These are phyloP conservation scores for Oryctolagus cuniculus DNA, from an alignment of 2,113 vertebrate species.

Conservation along the genomic window mOryCun1.1 NC_091445.1:72785501-72786000, in stretches of 20 bases:
- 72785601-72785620: no score
- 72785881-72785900: not conserved
- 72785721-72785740: constrained; percentile 90
- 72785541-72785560: no score
- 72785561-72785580: no score
- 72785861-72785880: not conserved
- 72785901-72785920: not conserved
- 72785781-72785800: not conserved
- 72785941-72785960: not conserved
- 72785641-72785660: no score
- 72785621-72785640: no score
- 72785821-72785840: not conserved
- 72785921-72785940: not conserved
- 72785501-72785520: no score
- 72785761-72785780: not conserved
- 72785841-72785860: not conserved
- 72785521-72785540: no score
- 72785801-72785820: not conserved
- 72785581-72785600: no score
- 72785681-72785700: constrained; percentile 88
- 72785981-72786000: not conserved
- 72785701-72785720: constrained; percentile 91
- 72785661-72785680: no score
- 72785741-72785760: not conserved
- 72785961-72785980: not conserved